Evolutionary conservation across 2,888 invertebrate genomes (phyloP).

Genomic region (Dichetophora obliterata): DNA sequence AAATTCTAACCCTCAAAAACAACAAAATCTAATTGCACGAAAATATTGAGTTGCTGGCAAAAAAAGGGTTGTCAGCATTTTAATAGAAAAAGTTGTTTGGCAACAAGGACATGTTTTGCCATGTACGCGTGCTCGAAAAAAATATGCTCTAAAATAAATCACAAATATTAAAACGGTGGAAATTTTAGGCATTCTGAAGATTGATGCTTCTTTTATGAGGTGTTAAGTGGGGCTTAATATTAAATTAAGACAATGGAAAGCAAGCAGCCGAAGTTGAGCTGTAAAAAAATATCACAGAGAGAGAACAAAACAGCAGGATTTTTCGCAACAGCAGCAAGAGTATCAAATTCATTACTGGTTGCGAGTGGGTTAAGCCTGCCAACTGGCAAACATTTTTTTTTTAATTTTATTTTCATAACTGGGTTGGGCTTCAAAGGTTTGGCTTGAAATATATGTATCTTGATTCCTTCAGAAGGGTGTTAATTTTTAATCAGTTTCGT

Average conservation of each 20-base stretch:
- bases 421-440: background rate
- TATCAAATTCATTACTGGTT: background rate
- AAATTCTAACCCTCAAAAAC: conserved; percentile 8
- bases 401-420: no score
- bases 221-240: conserved; percentile 16
- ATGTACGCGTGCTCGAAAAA: background rate
- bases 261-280: background rate
- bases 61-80: background rate
- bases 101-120: background rate
- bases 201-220: conserved; percentile 30
- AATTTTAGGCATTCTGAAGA: conserved; percentile 27
- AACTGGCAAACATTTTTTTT: background rate
- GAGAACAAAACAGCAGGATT: background rate
- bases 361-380: background rate
- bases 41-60: background rate
- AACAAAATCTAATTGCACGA: conserved; percentile 23
- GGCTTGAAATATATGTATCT: background rate
- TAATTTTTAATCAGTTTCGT: conserved; percentile 22
- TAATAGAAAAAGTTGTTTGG: conserved; percentile 10
- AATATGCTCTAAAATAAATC: conserved; percentile 18
- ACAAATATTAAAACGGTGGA: background rate
- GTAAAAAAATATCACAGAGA: no score
- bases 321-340: background rate
- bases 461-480: conserved; percentile 25
- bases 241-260: background rate